Evolutionary conservation across 2,113 vertebrate genomes (phyloP), one percentile per base, ranked within the genome.

Genomic region (Indri indri): DNA sequence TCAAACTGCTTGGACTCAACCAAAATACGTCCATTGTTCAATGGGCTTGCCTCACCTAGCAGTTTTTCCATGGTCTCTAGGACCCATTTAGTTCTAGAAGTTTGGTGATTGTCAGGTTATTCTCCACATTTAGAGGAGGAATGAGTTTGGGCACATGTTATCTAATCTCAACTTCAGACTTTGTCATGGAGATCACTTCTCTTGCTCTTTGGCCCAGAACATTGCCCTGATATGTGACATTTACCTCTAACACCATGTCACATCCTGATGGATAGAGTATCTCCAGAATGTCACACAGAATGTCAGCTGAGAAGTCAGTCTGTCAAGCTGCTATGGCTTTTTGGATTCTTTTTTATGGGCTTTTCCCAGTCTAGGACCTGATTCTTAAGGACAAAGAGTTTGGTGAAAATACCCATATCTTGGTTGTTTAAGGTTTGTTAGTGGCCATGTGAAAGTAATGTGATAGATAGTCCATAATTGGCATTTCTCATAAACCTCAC

Each of bases 161-260:
- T 42, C 88, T 84, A 17, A 77, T 77, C 37, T 63, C 17, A 17
- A 42, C 68, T 84, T 95, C 5, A 91, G 47, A 74, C 10, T 93
- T 76, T 50, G 57, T 88, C 37, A 16, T 14, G 94, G 54, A 34
- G 70, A 90, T 96, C 63, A 66, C 83, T 96, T 71, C 18, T 91
- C 71, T 70, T 95, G 74, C 76, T 93, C 80, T 96, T 88, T 81
- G 91, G 74, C 93, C 63, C 79, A 84, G 82, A 96, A 93, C 66
- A 57, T 57, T 93, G 70, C 77, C 70, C 84, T 94, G 71, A 61
- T 90, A 16, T 20, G 59, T 94, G 81, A 74, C 84, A 94, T 94
- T 97, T 97, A 74, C 93, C 90, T 97, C 83, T 90, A 80, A 85
- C 30, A 81, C 61, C 2, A 4, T 81, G 80, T 91, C 70, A 86